These are phyloP conservation scores for Corythoichthys haematopterus DNA, from an alignment of 2,113 vertebrate species.

Conservation along the genomic window DNA sequence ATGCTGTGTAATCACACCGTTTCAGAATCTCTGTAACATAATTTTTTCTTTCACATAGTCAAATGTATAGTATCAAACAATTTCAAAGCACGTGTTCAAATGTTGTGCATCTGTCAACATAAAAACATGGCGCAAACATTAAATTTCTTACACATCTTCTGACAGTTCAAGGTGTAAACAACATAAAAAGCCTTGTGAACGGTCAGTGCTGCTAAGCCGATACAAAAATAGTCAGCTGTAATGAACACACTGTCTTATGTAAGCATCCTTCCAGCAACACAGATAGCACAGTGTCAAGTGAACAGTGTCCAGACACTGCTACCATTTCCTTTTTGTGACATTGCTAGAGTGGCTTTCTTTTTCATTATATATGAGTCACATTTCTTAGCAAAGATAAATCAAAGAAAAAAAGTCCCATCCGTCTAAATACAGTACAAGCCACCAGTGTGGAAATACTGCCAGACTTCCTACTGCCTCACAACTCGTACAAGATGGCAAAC, in stretches of 20 bases:
- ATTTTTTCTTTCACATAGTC: not conserved
- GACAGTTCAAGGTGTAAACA: slow-evolving; percentile 16
- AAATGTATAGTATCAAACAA: not conserved
- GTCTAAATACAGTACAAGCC: not conserved
- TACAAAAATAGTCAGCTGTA: slow-evolving; percentile 56
- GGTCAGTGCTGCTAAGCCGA: slow-evolving; percentile 47
- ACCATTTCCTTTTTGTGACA: slow-evolving; percentile 14
- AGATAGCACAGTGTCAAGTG: slow-evolving; percentile 19
- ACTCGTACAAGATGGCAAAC: not conserved
- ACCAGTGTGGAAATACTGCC: slow-evolving; percentile 7
- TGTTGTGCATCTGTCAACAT: slow-evolving; percentile 14
- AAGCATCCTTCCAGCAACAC: slow-evolving; percentile 37
- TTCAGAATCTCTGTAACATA: not conserved
- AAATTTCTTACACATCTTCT: not conserved
- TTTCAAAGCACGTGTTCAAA: not conserved
- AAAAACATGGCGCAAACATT: slow-evolving; percentile 4
- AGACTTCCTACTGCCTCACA: slow-evolving; percentile 7
- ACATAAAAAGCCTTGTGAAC: slow-evolving; percentile 39
- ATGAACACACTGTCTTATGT: slow-evolving; percentile 34
- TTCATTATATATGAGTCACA: not conserved
- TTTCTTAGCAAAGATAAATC: not conserved
- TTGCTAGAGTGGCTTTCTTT: not conserved
- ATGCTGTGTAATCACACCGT: slow-evolving; percentile 18
- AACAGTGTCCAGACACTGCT: slow-evolving; percentile 7
- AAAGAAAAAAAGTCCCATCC: not conserved